Percentiles rank a stretch among this genome's conserved stretches.
Conservation (phyloP, 2,113 vertebrate genomes). For the Elephas maximus region DNA sequence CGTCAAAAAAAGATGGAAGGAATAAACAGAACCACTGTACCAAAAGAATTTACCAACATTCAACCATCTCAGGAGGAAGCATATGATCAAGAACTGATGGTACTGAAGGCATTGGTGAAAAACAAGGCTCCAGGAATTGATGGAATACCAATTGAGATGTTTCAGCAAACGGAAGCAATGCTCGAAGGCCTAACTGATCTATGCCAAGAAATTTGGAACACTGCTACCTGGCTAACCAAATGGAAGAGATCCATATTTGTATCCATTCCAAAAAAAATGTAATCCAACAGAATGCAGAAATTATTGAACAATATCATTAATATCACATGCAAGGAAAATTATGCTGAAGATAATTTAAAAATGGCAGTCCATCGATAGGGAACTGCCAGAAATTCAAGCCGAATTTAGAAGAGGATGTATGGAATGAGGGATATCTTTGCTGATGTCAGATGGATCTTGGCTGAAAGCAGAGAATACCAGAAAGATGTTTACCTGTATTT, state of each 20-base stretch:
- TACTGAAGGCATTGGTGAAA: too few relatives aligned
- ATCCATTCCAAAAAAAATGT: background rate
- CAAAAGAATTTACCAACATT: too few relatives aligned
- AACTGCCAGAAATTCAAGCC: background rate
- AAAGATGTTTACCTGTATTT: background rate
- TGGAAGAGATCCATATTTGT: background rate
- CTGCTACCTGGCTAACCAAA: too few relatives aligned
- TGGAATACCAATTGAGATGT: too few relatives aligned
- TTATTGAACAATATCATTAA: background rate
- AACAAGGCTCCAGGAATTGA: too few relatives aligned
- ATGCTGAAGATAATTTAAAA: background rate
- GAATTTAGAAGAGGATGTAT: background rate
- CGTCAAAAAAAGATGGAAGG: too few relatives aligned
- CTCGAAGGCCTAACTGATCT: too few relatives aligned
- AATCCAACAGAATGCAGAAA: background rate
- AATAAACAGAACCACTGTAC: too few relatives aligned
- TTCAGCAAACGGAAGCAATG: too few relatives aligned
- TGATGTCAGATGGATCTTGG: background rate
- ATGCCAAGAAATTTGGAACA: too few relatives aligned
- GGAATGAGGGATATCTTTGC: background rate
- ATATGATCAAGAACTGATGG: too few relatives aligned
- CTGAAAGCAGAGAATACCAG: background rate
- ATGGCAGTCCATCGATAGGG: background rate
- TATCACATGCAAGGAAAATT: background rate
- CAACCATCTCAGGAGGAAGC: too few relatives aligned